Evolutionary conservation across 2,113 vertebrate species (phyloP).

Genomic region (Chamaetylas fuelleborni): DNA sequence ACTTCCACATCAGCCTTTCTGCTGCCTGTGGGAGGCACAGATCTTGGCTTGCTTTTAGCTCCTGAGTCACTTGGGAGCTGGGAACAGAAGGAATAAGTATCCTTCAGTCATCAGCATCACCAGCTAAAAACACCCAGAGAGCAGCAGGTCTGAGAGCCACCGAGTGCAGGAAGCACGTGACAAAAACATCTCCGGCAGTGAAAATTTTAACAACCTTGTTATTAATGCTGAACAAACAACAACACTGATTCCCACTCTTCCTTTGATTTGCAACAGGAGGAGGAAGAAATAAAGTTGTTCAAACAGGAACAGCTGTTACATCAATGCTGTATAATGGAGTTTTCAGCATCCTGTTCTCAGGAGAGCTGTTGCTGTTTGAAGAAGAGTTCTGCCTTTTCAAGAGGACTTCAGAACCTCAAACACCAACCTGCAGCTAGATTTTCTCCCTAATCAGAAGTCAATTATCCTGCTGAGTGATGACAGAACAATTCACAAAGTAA

Average conservation of each 20-base stretch:
- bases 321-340: neutral
- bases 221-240: neutral
- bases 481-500: conserved; percentile 18
- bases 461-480: conserved; percentile 8
- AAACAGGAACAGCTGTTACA: conserved; percentile 36
- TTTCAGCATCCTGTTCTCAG: neutral
- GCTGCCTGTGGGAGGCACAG: neutral
- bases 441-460: conserved; percentile 6
- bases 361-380: neutral
- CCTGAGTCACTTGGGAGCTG: neutral
- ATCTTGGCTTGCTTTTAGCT: neutral
- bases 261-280: conserved; percentile 2
- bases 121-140: neutral
- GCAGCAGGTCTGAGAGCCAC: neutral
- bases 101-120: neutral
- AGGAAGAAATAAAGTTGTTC: conserved; percentile 12
- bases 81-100: neutral
- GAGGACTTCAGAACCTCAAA: conserved; percentile 7
- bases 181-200: neutral
- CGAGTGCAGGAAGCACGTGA: neutral
- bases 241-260: neutral
- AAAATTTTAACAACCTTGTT: neutral
- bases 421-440: neutral
- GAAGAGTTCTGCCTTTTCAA: conserved; percentile 13
- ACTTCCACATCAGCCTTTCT: neutral